Conservation (phyloP, 2,113 vertebrate species). For the Pyrgilauda ruficollis region DNA sequence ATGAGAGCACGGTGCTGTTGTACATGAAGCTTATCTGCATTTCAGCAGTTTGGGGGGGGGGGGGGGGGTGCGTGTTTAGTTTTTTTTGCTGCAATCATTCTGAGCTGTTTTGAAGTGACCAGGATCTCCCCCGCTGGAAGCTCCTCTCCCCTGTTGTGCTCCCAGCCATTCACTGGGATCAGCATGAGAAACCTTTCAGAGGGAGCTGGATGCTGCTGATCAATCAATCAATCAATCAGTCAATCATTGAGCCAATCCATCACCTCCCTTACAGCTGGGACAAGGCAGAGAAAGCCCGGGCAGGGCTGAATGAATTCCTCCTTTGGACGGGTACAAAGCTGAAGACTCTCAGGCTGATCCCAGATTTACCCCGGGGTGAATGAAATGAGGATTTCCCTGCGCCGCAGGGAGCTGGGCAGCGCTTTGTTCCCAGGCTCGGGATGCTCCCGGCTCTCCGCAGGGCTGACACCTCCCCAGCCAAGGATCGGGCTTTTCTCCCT, state of each 20-base stretch:
- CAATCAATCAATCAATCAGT: conserved; percentile 15
- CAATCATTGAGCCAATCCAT: conserved; percentile 20
- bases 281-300: conserved; percentile 11
- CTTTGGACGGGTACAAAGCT: conserved; percentile 4
- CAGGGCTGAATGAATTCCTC: conserved; percentile 4
- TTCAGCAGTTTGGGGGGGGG: background rate
- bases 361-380: background rate
- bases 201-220: background rate
- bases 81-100: background rate
- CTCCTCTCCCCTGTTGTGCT: conserved; percentile 1
- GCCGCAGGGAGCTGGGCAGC: background rate
- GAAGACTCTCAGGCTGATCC: background rate
- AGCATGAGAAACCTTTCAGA: conserved; percentile 24
- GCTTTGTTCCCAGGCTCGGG: background rate
- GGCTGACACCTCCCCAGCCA: background rate
- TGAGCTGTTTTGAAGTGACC: background rate
- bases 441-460: background rate
- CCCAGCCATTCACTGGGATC: background rate
- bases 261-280: conserved; percentile 5
- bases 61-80: background rate
- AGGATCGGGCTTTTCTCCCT: background rate
- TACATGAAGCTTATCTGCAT: background rate
- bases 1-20: rapidly evolving
- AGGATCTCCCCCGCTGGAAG: background rate
- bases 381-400: background rate